phyloP scores from a whole-genome alignment of 2,888 invertebrate species.

The Anthophora plumipes region DNA sequence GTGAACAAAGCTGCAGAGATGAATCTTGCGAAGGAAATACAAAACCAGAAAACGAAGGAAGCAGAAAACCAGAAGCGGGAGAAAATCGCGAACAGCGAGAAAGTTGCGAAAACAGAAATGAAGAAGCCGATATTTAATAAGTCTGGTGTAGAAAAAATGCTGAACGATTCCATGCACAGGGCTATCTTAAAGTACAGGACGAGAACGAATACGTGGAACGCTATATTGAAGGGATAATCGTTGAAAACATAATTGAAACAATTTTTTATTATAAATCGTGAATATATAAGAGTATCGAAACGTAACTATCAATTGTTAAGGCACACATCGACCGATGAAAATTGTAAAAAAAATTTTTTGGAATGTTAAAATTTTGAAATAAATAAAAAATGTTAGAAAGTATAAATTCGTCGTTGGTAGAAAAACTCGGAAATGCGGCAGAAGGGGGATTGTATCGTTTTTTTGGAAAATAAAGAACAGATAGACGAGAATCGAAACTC shows the following conservation, averaged over 20 bases:
- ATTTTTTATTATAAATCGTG: background rate
- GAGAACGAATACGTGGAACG: constrained; percentile 52
- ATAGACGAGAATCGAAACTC: background rate
- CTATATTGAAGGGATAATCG: constrained; percentile 4
- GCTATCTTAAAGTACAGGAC: constrained; percentile 63
- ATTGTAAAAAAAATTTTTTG: constrained; percentile 28
- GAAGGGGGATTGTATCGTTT: background rate
- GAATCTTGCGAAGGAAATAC: constrained; percentile 4
- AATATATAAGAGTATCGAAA: constrained; percentile 40
- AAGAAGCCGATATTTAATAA: constrained; percentile 59
- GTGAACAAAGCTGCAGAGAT: constrained; percentile 5
- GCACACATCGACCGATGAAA: background rate
- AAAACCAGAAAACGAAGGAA: background rate
- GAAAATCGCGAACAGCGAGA: background rate
- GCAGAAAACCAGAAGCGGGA: background rate
- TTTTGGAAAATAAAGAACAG: background rate
- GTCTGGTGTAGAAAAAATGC: constrained; percentile 49
- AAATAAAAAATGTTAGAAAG: constrained; percentile 41
- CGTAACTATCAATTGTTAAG: constrained; percentile 29
- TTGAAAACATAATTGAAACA: background rate
- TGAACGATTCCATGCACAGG: constrained; percentile 67
- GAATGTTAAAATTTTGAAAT: constrained; percentile 11
- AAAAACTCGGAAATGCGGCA: constrained; percentile 30
- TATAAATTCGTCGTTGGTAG: background rate
- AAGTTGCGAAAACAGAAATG: background rate